phyloP scores from a whole-genome alignment of 2,797 vertebrate genomes.

The Platyrinchus mystaceus region DNA sequence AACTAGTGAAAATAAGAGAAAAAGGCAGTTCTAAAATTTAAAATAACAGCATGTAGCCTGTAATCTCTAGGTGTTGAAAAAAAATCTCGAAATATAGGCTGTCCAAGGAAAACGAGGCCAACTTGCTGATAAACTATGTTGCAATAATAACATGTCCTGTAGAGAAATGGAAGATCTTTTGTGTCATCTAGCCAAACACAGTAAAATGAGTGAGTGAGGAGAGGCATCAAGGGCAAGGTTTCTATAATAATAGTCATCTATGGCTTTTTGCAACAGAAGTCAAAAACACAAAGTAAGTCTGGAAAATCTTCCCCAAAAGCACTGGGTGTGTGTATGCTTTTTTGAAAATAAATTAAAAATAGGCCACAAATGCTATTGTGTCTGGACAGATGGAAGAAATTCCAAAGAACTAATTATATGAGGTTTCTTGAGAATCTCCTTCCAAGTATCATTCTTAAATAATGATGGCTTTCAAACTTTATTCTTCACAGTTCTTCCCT shows the following conservation, averaged over 20 bases:
- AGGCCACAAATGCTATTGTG: background rate
- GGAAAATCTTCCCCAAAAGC: background rate
- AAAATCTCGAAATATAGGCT: background rate
- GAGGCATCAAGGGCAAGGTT: background rate
- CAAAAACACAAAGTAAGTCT: background rate
- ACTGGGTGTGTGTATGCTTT: background rate
- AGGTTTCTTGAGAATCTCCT: background rate
- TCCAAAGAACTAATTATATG: background rate
- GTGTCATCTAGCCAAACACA: background rate
- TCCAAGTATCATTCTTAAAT: background rate
- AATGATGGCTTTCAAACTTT: background rate
- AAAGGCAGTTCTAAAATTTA: background rate
- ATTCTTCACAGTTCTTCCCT: background rate
- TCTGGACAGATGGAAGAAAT: background rate
- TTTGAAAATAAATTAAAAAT: background rate
- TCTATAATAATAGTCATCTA: background rate
- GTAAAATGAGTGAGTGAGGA: background rate
- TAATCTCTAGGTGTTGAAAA: background rate
- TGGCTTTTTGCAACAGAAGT: background rate
- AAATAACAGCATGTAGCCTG: background rate
- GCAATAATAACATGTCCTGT: background rate
- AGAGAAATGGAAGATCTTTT: background rate
- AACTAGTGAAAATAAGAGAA: background rate
- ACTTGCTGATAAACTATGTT: background rate
- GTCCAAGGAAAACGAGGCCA: background rate